Evolutionary conservation across 1,140 invertebrate species (phyloP), one percentile per base, ranked within the genome.

Genomic region (Armadillidium nasatum): DNA sequence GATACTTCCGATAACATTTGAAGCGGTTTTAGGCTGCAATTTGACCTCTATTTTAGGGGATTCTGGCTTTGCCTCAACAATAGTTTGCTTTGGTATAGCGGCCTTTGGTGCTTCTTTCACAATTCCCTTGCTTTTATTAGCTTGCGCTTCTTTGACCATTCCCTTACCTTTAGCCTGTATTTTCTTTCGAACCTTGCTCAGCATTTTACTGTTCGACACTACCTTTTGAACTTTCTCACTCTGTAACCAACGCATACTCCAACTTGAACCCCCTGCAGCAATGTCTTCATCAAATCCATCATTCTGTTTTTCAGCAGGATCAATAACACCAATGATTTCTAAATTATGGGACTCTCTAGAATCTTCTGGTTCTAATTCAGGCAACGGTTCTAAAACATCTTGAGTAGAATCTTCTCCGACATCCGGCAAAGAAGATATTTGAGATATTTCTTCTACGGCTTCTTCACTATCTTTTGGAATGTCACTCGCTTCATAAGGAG

Each of bases 221-320:
- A 83, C 80, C 23, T 82, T 83, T 66, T 83, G 83, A 4, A 84
- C 83, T 68, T 82, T 83, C 69, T 83, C 82, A 72, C 81, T 82
- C 54, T 83, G 77, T 54, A 82, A 82, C 83, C 83, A 84, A 68
- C 83, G 69, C 68, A 82, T 81, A 46, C 82, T 82, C 83, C 83
- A 84, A 21, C 83, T 84, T 7, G 81, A 71, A 23, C 78, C 78
- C 44, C 81, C 78, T 0, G 75, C 67, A 2, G 75, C 75, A 45
- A 76, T 23, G 23, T 81, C 78, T 44, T 75, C 77, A 19, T 78
- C 66, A 7, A 72, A 68, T 11, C 73, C 73, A 4, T 33, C 23
- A 33, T 46, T 70, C 0, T 75, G 44, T 33, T 79, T 74, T 10
- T 72, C 72, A 45, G 72, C 76, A 22, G 78, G 76, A 23, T 79